These are phyloP conservation scores for Alces alces DNA, from an alignment of 2,113 vertebrate species.

Conservation along the genomic window DNA sequence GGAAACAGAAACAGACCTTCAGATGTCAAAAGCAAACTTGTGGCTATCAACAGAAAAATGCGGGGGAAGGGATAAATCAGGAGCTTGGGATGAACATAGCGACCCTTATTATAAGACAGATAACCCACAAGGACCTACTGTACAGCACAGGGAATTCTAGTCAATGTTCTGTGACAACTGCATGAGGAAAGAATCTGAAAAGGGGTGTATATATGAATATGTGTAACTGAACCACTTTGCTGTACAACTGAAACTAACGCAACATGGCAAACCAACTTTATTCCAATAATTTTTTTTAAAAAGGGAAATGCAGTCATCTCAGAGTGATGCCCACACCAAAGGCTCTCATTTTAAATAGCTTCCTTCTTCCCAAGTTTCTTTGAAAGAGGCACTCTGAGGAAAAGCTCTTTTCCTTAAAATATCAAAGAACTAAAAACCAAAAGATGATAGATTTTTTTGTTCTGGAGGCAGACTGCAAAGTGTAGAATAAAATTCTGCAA, in stretches of 20 bases:
- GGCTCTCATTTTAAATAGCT: background rate
- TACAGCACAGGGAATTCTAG: background rate
- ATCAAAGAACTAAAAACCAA: conserved; percentile 22
- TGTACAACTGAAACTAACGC: background rate
- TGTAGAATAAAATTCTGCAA: conserved; percentile 28
- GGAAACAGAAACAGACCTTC: background rate
- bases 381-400: conserved; percentile 28
- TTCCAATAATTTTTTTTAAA: background rate
- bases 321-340: background rate
- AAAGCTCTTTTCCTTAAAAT: conserved; percentile 51
- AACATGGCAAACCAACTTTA: background rate
- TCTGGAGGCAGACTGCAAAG: background rate
- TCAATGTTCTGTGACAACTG: background rate
- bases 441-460: conserved; percentile 21
- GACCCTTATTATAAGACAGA: background rate
- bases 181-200: background rate
- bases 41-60: background rate
- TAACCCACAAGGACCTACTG: background rate
- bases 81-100: background rate
- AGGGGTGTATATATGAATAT: background rate
- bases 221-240: background rate
- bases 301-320: background rate
- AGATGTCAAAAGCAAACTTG: background rate
- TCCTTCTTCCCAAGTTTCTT: conserved; percentile 41
- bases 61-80: background rate